These are phyloP conservation scores for Centrocercus urophasianus DNA, from an alignment of 2,113 vertebrate species.

Conservation along the genomic window DNA sequence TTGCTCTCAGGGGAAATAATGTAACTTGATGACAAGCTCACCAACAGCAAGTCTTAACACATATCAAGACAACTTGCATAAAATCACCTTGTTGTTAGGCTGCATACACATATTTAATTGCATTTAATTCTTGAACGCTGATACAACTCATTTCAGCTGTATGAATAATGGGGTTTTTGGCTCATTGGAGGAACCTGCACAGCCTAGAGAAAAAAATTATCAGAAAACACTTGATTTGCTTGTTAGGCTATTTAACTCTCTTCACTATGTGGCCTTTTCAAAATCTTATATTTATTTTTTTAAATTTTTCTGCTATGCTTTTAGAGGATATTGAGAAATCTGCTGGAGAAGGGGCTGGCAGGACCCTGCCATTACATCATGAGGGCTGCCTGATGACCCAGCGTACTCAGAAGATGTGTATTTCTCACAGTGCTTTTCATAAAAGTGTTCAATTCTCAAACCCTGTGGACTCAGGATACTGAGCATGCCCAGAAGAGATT, in stretches of 20 bases:
- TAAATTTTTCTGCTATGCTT: not conserved
- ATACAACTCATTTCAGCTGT: not conserved
- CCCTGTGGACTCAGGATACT: not conserved
- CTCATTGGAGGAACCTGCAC: not conserved
- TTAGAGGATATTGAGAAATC: not conserved
- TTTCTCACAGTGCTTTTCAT: not conserved
- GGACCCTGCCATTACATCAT: not conserved
- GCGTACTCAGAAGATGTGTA: not conserved
- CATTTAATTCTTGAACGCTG: conserved; percentile 10
- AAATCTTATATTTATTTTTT: not conserved
- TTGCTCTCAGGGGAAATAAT: conserved; percentile 67
- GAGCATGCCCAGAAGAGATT: not conserved
- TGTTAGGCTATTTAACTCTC: not conserved
- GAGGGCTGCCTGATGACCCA: not conserved
- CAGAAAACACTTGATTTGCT: not conserved
- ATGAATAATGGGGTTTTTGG: not conserved
- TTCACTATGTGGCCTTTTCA: not conserved
- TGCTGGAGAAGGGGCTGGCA: not conserved
- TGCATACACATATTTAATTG: conserved; percentile 38
- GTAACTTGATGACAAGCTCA: conserved; percentile 9
- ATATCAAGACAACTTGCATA: not conserved
- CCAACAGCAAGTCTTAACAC: conserved; percentile 21
- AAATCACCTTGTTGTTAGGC: conserved; percentile 59
- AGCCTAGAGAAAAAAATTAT: not conserved
- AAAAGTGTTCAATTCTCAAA: not conserved